Evolutionary conservation across 2,113 vertebrate genomes (phyloP), one percentile per base, ranked within the genome.

Genomic region (Callionymus lyra): DNA sequence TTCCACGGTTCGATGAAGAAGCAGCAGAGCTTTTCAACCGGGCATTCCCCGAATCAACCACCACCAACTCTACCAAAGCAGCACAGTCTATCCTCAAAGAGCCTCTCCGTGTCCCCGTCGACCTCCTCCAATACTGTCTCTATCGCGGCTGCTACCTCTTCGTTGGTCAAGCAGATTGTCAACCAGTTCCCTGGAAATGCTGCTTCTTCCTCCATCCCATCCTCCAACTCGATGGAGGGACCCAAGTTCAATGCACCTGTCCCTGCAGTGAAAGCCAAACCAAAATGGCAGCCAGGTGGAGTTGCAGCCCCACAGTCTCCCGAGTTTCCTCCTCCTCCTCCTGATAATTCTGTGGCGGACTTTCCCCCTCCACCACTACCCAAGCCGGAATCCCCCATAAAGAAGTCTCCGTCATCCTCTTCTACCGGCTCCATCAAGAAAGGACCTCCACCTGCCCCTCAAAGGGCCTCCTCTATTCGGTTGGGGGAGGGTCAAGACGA

Each of bases 291-390:
- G 64, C 90, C 89, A 0, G 69, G 84, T n/a, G 72, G 86, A 0
- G 67, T 68, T 14, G 79, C 85, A 1, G 72, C 72, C 1, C 74
- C 75, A 2, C 81, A 71, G 49, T 94, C 77, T 1, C 92, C 93
- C 0, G 91, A 95, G 45, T 94, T 96, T n/a, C 93, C 94, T 0
- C 94, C 93, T 16, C 93, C 94, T 1, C 94, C 93, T 1, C 89
- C 90, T 0, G 92, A 94, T 49, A 86, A 78, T 73, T 88, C 84
- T 54, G 65, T 90, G 16, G 50, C 34, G 13, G 88, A 83, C 4
- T 91, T 94, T 53, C 90, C 88, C 31, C 53, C 84, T 38, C 47
- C 83, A 6, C 41, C 81, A 19, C 62, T 77, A 1, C 68, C 83
- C 67, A 82, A 84, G 63, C 72, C 81, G 0, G 84, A 84, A 6